phyloP scores from a whole-genome alignment of 2,888 invertebrate genomes.

The Macrosoma leucophasiata region DNA sequence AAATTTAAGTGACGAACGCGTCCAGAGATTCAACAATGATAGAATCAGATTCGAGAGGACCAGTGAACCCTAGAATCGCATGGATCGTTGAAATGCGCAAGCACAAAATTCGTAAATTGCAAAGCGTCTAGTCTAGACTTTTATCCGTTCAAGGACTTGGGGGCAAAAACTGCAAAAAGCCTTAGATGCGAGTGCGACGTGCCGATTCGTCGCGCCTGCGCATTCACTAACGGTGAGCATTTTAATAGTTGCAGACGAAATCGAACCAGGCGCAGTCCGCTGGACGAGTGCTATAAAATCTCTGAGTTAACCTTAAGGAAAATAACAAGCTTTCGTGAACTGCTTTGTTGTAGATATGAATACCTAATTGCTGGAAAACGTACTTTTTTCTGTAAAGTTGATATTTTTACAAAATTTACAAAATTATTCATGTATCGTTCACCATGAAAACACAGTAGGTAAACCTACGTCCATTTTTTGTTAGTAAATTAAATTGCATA shows the following conservation, averaged over 20 bases:
- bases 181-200: slow-evolving; percentile 39
- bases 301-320: too few species aligned
- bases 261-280: slow-evolving; percentile 38
- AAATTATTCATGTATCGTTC: too few species aligned
- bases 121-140: slow-evolving; percentile 68
- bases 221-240: slow-evolving; percentile 26
- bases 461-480: too few species aligned
- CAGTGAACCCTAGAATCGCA: slow-evolving; percentile 61
- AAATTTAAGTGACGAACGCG: slow-evolving; percentile 58
- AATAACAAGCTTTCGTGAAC: too few species aligned
- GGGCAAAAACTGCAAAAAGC: slow-evolving; percentile 45
- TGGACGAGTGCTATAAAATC: slow-evolving; percentile 8
- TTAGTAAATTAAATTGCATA: too few species aligned
- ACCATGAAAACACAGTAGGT: too few species aligned
- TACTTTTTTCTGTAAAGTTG: too few species aligned
- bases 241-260: slow-evolving; percentile 39
- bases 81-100: slow-evolving; percentile 65
- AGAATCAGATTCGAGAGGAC: slow-evolving; percentile 48
- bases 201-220: slow-evolving; percentile 52
- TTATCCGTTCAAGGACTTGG: slow-evolving; percentile 53
- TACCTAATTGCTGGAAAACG: too few species aligned
- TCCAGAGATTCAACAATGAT: slow-evolving; percentile 39
- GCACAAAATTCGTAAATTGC: slow-evolving; percentile 65
- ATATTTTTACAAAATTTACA: too few species aligned
- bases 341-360: too few species aligned